These are phyloP conservation scores for Matsumurasca onukii DNA, from an alignment of 1,140 invertebrate genomes.

Conservation along the genomic window DNA sequence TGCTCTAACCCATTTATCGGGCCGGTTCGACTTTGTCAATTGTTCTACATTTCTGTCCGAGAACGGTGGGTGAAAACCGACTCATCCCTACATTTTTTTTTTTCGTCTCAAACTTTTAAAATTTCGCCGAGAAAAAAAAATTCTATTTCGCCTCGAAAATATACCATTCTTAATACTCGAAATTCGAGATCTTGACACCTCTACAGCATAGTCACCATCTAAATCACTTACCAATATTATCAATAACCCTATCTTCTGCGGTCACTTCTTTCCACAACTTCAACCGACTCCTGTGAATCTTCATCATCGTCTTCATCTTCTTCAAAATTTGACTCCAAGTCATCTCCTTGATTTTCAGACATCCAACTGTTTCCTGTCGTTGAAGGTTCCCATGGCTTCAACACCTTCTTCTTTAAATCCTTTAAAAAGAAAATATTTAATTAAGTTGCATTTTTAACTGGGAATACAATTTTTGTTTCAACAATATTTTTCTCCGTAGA, in stretches of 20 bases:
- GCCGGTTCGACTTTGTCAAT: too few species aligned
- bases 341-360: not conserved
- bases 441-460: not conserved
- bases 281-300: slow-evolving; percentile 17
- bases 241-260: slow-evolving; percentile 43
- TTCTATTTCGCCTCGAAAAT: not conserved
- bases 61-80: not conserved
- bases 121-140: not conserved
- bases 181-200: not conserved
- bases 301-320: slow-evolving; percentile 13
- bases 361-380: not conserved
- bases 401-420: not conserved
- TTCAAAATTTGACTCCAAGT: too few species aligned
- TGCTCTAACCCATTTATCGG: too few species aligned
- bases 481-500: not conserved
- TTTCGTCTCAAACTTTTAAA: not conserved
- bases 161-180: not conserved
- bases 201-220: not conserved
- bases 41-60: not conserved
- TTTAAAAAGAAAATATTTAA: not conserved
- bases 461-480: not conserved
- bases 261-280: slow-evolving; percentile 43
- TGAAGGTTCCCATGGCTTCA: slow-evolving; percentile 9
- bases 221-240: slow-evolving; percentile 48
- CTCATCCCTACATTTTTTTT: not conserved